These are phyloP conservation scores for Dryas iulia DNA, from an alignment of 1,140 invertebrate species.

Conservation along the genomic window DNA sequence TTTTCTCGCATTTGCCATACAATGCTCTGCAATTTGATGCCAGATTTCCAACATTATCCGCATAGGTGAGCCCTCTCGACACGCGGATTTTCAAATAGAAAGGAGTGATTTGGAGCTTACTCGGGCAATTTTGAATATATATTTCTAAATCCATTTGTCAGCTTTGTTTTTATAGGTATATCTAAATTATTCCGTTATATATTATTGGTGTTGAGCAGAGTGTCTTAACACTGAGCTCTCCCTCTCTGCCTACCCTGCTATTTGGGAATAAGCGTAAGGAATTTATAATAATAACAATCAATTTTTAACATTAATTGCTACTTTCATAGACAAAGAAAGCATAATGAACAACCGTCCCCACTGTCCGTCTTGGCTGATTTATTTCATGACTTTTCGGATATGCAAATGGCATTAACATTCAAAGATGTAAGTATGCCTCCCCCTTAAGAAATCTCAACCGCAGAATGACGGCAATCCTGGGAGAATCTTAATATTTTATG, in stretches of 20 bases:
- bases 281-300: slow-evolving; percentile 17
- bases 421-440: slow-evolving; percentile 70
- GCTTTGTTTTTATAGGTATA: not conserved
- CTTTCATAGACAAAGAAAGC: slow-evolving; percentile 63
- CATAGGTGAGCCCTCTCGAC: slow-evolving; percentile 55
- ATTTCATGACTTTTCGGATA: slow-evolving; percentile 79
- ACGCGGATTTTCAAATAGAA: slow-evolving; percentile 53
- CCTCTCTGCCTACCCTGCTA: no score
- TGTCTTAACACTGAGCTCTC: no score
- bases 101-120: slow-evolving; percentile 61
- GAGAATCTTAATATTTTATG: slow-evolving; percentile 80
- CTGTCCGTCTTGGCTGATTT: slow-evolving; percentile 77
- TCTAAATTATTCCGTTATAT: not conserved
- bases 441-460: slow-evolving; percentile 70
- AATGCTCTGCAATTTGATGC: slow-evolving; percentile 76
- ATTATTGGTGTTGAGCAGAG: no score
- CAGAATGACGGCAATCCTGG: slow-evolving; percentile 77
- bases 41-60: slow-evolving; percentile 63
- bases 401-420: slow-evolving; percentile 79
- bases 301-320: slow-evolving; percentile 63
- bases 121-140: slow-evolving; percentile 41
- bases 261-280: no score
- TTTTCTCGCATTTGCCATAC: slow-evolving; percentile 75
- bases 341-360: slow-evolving; percentile 71
- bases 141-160: slow-evolving; percentile 22